These are phyloP conservation scores for Caenorhabditis sp. DNA, from an alignment of 2,888 invertebrate genomes.

Conservation along the genomic window DNA sequence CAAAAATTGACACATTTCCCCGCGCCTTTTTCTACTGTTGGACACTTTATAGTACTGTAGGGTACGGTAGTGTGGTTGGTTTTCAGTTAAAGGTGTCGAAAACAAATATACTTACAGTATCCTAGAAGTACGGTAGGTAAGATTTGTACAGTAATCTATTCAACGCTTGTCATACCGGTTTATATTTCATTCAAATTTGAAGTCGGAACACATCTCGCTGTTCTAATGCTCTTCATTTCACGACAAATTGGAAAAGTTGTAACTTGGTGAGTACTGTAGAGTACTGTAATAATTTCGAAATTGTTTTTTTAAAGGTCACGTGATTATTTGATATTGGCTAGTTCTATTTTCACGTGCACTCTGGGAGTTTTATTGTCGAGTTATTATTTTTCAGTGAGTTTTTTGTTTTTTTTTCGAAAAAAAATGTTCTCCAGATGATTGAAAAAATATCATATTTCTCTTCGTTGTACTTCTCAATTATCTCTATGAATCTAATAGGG, in stretches of 20 bases:
- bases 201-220: background rate
- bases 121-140: constrained; percentile 14
- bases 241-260: background rate
- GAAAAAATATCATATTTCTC: constrained; percentile 12
- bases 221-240: background rate
- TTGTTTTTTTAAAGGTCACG: background rate
- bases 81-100: background rate
- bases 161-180: constrained; percentile 21
- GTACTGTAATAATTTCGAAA: background rate
- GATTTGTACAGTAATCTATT: constrained; percentile 11
- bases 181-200: constrained; percentile 31
- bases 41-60: constrained; percentile 33
- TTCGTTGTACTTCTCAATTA: constrained; percentile 28
- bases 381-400: constrained; percentile 13
- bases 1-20: constrained; percentile 21
- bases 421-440: background rate
- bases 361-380: constrained; percentile 14
- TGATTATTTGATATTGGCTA: constrained; percentile 17
- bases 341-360: constrained; percentile 14
- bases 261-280: background rate
- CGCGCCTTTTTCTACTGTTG: constrained; percentile 22
- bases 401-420: too few species aligned
- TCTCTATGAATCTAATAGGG: constrained; percentile 25
- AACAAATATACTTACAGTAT: too few species aligned
- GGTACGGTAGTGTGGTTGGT: constrained; percentile 27